Base-by-base conservation (phyloP, 2,113 vertebrate species). In the Phyllostomus hastatus region DNA sequence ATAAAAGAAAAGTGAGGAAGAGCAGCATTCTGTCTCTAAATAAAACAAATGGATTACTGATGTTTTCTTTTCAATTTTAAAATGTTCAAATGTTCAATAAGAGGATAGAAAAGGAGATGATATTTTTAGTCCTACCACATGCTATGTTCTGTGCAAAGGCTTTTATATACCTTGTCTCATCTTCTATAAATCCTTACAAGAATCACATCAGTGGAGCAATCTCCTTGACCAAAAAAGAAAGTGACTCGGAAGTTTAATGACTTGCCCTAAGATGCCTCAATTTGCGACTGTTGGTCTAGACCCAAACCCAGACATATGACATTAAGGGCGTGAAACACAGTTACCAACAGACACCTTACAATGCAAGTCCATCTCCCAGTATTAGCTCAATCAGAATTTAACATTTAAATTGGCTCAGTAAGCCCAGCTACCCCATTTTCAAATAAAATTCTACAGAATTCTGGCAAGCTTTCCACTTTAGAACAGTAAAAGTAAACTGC, bases 391-490 rank as follows among this genome's bases (percentile, higher is more conserved):
- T 33, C 70, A 38, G 70, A 38, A 94, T 28, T 52, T 84, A 94
- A 79, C 28, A 70, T 7, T 73, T 69, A 88, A 35, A 75, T 66
- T 75, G 70, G 91, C 41, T 95, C 50, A 86, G 11, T 89, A 80
- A 90, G 11, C 52, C 31, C 24, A 61, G 31, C 38, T 57, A 85
- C 41, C 19, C 50, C 11, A 24, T 66, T 90, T 87, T 79, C 31
- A 59, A 90, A 24, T 92, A 90, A 61, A 92, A 76, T 52, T 75
- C 64, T 35, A 80, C 2, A 90, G 35, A 75, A 90, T 88, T 96
- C 85, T 83, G 19, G 33, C 26, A 95, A 92, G 28, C 59, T 38
- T 84, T 85, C 41, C 78, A 64, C 33, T 84, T 78, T 90, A 33
- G 0, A 83, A 24, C 35, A 87, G 70, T 87, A 91, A 96, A 54